Evolutionary conservation across 2,113 vertebrate species (phyloP).

Genomic region (Vulpes ferrilata): DNA sequence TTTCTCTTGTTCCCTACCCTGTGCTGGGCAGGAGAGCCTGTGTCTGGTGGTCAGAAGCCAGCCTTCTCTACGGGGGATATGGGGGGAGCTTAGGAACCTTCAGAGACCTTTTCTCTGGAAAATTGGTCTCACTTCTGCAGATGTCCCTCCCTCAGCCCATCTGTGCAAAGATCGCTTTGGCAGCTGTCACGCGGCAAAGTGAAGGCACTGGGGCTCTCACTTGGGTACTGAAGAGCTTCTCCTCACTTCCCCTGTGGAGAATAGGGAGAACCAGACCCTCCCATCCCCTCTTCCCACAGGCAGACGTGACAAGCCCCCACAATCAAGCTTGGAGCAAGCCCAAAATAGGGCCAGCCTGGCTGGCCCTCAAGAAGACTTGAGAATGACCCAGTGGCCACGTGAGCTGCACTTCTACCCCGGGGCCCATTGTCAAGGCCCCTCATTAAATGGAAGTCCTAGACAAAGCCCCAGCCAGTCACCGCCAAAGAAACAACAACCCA

Average conservation of each 20-base stretch:
- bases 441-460: background rate
- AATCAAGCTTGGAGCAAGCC: background rate
- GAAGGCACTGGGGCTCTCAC: background rate
- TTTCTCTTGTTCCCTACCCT: background rate
- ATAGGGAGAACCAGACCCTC: background rate
- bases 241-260: background rate
- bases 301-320: background rate
- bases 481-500: background rate
- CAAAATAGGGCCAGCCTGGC: background rate
- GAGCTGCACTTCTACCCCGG: background rate
- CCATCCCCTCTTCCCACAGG: background rate
- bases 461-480: background rate
- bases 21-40: background rate
- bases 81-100: background rate
- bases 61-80: background rate
- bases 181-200: background rate
- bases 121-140: background rate
- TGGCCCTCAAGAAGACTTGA: background rate
- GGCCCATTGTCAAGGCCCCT: background rate
- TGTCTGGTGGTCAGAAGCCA: background rate
- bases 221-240: background rate
- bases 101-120: background rate
- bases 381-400: rapidly evolving
- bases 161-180: background rate
- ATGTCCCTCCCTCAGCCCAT: background rate